Evolutionary conservation across 1,140 invertebrate species (phyloP).

Genomic region (Plectus sambesii): DNA sequence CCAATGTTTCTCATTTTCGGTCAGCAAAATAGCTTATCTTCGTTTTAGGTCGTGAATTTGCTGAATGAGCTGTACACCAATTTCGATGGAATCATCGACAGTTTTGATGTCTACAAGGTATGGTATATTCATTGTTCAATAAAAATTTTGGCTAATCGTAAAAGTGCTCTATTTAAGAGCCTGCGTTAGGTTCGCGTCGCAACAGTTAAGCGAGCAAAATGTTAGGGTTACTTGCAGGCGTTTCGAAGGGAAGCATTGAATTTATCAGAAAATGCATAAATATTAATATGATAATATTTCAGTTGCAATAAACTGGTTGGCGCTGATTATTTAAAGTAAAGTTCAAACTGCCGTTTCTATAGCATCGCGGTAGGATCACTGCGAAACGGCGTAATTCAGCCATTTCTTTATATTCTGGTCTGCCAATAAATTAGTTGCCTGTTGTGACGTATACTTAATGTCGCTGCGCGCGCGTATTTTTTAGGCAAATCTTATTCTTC

Average conservation of each 20-base stretch:
- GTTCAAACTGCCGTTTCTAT: conserved; percentile 60
- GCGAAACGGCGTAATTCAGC: too few relatives aligned
- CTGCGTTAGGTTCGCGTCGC: conserved; percentile 69
- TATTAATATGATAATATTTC: too few relatives aligned
- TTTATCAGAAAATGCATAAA: too few relatives aligned
- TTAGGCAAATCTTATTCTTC: conserved; percentile 61
- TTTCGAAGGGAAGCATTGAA: too few relatives aligned
- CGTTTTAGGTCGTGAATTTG: conserved; percentile 73
- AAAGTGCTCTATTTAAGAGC: conserved; percentile 52
- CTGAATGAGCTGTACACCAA: conserved; percentile 87
- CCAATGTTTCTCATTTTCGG: too few relatives aligned
- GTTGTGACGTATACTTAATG: conserved; percentile 84
- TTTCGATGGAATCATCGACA: conserved; percentile 81
- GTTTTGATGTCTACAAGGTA: conserved; percentile 89
- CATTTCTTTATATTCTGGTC: too few relatives aligned
- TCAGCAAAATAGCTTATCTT: conserved; percentile 16
- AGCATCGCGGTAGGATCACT: conserved; percentile 69
- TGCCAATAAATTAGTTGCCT: conserved; percentile 77
- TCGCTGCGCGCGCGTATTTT: conserved; percentile 81
- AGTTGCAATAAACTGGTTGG: conserved; percentile 45
- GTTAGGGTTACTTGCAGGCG: too few relatives aligned
- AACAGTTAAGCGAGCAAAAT: conserved; percentile 72
- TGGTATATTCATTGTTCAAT: conserved; percentile 48
- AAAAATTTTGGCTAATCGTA: conserved; percentile 35
- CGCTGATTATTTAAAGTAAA: conserved; percentile 41